phyloP scores from a whole-genome alignment of 2,888 invertebrate species.

The Melinopterus prodromus region DNA sequence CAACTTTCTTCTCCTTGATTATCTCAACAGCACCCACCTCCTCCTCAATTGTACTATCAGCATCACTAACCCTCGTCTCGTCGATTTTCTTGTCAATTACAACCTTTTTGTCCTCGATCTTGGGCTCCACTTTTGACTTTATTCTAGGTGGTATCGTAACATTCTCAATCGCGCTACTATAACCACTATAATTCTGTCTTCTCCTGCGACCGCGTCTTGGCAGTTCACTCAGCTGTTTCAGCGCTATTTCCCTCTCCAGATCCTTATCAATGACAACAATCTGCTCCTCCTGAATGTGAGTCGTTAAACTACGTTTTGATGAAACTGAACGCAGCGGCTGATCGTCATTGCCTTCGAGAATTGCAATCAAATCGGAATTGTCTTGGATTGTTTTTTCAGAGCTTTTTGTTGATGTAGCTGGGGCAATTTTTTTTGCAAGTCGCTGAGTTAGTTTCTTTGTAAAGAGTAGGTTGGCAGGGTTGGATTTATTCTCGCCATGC shows the following conservation, averaged over 20 bases:
- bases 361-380: constrained; percentile 65
- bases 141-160: constrained; percentile 15
- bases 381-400: constrained; percentile 50
- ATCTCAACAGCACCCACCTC: background rate
- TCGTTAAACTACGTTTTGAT: constrained; percentile 35
- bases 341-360: constrained; percentile 66
- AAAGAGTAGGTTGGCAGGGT: constrained; percentile 60
- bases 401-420: constrained; percentile 33
- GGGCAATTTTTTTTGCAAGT: constrained; percentile 59
- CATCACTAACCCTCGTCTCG: background rate
- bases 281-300: constrained; percentile 9
- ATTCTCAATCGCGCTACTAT: constrained; percentile 8
- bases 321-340: constrained; percentile 38
- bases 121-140: background rate
- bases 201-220: constrained; percentile 48
- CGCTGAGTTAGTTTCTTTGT: constrained; percentile 65
- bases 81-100: background rate
- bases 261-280: constrained; percentile 17
- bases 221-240: constrained; percentile 65
- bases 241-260: constrained; percentile 63
- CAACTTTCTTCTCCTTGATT: background rate
- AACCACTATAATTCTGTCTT: background rate
- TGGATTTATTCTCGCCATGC: constrained; percentile 55
- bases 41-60: background rate
- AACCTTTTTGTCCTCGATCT: background rate